Evolutionary conservation across 1,140 invertebrate genomes (phyloP).

Genomic region (Diachasmimorpha longicaudata): DNA sequence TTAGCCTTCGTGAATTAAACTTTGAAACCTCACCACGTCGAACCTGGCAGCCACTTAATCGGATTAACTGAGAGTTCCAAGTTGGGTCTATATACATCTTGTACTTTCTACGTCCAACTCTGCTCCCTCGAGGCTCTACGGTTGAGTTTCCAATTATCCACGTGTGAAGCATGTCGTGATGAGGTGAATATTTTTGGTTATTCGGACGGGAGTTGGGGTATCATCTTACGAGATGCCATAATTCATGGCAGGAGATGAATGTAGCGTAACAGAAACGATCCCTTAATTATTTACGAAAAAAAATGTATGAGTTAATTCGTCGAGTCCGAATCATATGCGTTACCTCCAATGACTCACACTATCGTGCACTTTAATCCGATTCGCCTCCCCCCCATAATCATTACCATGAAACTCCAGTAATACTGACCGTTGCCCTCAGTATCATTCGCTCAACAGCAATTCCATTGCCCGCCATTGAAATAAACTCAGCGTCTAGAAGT

Average conservation of each 20-base stretch:
- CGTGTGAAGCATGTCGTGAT: background rate
- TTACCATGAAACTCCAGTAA: background rate
- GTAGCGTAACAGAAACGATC: too few species aligned
- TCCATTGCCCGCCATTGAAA: background rate
- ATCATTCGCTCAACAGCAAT: background rate
- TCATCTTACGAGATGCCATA: background rate
- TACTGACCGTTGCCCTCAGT: background rate
- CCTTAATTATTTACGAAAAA: too few species aligned
- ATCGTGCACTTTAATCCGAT: too few species aligned
- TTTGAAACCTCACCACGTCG: conserved; percentile 12
- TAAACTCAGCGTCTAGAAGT: background rate
- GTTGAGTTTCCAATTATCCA: background rate
- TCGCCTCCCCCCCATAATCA: too few species aligned
- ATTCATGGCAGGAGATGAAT: background rate
- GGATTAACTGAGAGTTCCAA: conserved; percentile 17
- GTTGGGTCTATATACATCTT: background rate
- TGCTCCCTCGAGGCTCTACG: background rate
- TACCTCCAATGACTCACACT: too few species aligned
- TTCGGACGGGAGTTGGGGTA: background rate
- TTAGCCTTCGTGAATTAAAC: conserved; percentile 11
- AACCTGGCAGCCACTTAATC: conserved; percentile 17
- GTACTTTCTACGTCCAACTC: background rate
- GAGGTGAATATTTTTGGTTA: background rate
- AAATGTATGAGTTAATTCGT: too few species aligned
- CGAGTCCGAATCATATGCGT: too few species aligned